Conservation (phyloP, 2,888 invertebrate species). For the Pristionchus maxplancki region DNA sequence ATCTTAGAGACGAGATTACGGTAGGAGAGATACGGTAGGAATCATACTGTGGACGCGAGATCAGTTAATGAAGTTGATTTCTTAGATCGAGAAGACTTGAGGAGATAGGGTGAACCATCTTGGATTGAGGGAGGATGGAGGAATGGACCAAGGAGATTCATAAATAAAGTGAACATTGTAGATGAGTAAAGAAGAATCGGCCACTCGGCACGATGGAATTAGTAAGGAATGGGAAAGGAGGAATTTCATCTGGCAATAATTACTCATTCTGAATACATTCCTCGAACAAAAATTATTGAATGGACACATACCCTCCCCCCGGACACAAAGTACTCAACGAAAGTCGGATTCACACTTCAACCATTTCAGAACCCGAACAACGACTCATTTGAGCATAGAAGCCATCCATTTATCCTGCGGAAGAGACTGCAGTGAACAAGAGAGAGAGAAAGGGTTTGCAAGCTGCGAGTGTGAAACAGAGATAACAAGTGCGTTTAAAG, state of each 20-base stretch:
- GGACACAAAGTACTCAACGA: neutral
- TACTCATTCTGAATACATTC: neutral
- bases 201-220: neutral
- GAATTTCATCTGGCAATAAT: neutral
- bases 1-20: slow-evolving; percentile 16
- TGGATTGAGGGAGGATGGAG: neutral
- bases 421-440: neutral
- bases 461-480: slow-evolving; percentile 19
- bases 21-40: slow-evolving; percentile 8
- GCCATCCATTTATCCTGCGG: slow-evolving; percentile 47
- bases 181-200: neutral
- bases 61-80: slow-evolving; percentile 1
- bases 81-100: slow-evolving; percentile 2
- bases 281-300: too few relatives aligned
- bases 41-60: neutral
- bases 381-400: neutral
- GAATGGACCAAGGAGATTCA: slow-evolving; percentile 18
- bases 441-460: neutral
- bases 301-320: neutral
- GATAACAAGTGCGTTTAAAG: neutral
- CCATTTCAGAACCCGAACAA: slow-evolving; percentile 14
- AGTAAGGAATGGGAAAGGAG: neutral
- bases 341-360: neutral
- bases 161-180: slow-evolving; percentile 19
- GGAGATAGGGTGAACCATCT: neutral